Conservation (phyloP, 2,888 invertebrate genomes). For the Allygus modestus region DNA sequence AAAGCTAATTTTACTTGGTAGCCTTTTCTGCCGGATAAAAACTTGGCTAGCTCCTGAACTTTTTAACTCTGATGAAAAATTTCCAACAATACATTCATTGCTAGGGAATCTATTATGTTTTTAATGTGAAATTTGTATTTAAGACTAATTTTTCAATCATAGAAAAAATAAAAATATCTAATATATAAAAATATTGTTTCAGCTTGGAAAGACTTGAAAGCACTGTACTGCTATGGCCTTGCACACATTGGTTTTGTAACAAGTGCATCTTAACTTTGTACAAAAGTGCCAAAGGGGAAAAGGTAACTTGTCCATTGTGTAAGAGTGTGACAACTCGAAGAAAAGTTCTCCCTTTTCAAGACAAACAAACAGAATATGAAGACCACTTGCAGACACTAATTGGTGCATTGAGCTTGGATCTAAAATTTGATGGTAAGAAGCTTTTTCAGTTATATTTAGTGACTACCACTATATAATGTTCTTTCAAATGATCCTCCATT, state of each 20-base stretch:
- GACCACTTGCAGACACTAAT: constrained; percentile 33
- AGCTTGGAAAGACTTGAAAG: constrained; percentile 59
- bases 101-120: not conserved
- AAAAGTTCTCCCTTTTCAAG: constrained; percentile 30
- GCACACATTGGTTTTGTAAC: constrained; percentile 54
- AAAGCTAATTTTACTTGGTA: too few relatives aligned
- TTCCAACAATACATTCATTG: not conserved
- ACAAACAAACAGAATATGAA: constrained; percentile 38
- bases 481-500: too few relatives aligned
- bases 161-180: not conserved
- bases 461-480: too few relatives aligned
- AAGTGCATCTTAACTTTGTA: constrained; percentile 38
- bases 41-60: too few relatives aligned
- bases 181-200: constrained; percentile 9
- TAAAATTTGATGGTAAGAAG: constrained; percentile 40
- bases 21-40: too few relatives aligned
- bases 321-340: constrained; percentile 21
- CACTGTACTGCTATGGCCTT: constrained; percentile 33
- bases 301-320: constrained; percentile 57
- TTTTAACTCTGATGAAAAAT: too few relatives aligned
- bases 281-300: not conserved
- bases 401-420: constrained; percentile 38
- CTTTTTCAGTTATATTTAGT: not conserved
- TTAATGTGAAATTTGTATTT: not conserved
- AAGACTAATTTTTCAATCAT: not conserved